Base-by-base conservation (phyloP, 2,888 invertebrate genomes). In the Sinotaia quadrata region DNA sequence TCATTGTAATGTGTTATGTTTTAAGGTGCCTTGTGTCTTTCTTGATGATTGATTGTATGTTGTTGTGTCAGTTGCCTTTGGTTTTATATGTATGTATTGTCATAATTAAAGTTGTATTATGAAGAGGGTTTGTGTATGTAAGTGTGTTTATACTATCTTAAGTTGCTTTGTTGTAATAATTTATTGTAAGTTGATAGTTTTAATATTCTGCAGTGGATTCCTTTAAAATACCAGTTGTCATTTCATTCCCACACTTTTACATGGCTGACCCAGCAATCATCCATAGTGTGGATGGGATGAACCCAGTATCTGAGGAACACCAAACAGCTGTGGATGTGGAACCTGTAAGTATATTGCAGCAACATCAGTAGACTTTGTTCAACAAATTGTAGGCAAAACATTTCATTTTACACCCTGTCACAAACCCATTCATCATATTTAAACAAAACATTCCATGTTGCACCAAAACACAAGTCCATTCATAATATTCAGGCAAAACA, bases 231-330 rank as follows among this genome's bases (percentile, higher is more conserved):
- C 87, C 87, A 1, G 78, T 76, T 0, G 81, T 82, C 0, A 72
- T 81, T 27, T 85, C 86, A 4, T 73, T 81, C 33, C 87, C 87
- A 33, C 87, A 87, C 74, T 87, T 87, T 75, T 80, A 81, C 62
- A 72, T 78, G 71, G 84, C 81, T 47, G 82, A 82, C 52, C 68
- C 69, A 7, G 63, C 72, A 54, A 76, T 79, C 34, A 36, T 78
- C 4, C 51, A 81, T 29, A 78, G 76, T 27, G 81, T 85, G 18
- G 68, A 57, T 21, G 84, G 84, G 4, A 66, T 85, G 54, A 12
- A 72, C 10, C 85, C 85, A 1, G 74, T 77, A 31, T 60, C 72
- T 54, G 75, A 76, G 27, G 74, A 80, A 71, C 83, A 84, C 63
- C 71, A 80, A 47, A 79, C 83, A 4, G 71, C 76, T 44, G 61